Evolutionary conservation across 92 coral and sea anemone species (phyloP).

Genomic region (Umimayanthus chanpuru): DNA sequence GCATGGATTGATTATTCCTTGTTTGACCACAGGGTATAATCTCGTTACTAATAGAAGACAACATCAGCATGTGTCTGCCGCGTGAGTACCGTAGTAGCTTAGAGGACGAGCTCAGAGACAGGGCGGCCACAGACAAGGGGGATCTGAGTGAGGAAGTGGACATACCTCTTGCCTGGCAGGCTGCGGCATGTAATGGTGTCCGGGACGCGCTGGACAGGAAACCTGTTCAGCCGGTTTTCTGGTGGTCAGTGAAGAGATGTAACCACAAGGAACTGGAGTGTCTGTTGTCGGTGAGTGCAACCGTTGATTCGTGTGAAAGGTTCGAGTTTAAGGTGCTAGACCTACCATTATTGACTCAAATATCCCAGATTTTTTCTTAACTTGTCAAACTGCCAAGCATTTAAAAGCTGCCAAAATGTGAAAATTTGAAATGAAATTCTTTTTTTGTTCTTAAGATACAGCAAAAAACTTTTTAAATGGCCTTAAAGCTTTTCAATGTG

Average conservation of each 20-base stretch:
- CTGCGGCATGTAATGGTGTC: slow-evolving; percentile 82
- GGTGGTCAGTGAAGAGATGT: slow-evolving; percentile 72
- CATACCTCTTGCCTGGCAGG: slow-evolving; percentile 71
- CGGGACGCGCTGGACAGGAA: slow-evolving; percentile 74
- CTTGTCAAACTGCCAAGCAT: too few species aligned
- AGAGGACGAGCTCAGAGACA: slow-evolving; percentile 57
- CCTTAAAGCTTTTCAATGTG: too few species aligned
- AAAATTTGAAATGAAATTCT: too few species aligned
- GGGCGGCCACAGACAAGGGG: slow-evolving; percentile 23
- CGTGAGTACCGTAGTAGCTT: slow-evolving; percentile 75
- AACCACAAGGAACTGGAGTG: slow-evolving; percentile 61
- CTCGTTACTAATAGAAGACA: slow-evolving; percentile 76
- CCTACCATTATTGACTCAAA: too few species aligned
- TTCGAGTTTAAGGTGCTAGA: too few species aligned
- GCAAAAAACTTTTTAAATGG: too few species aligned
- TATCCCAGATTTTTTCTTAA: too few species aligned
- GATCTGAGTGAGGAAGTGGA: slow-evolving; percentile 29
- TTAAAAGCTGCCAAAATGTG: too few species aligned
- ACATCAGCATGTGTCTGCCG: slow-evolving; percentile 78
- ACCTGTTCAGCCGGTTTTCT: slow-evolving; percentile 74
- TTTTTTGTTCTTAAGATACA: too few species aligned
- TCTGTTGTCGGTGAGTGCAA: slow-evolving; percentile 64
- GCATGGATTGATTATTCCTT: not conserved
- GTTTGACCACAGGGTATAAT: slow-evolving; percentile 66
- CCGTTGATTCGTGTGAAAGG: not conserved